Percentiles rank a stretch among this genome's conserved stretches.
Evolutionary conservation across 2,888 invertebrate genomes (phyloP).

Genomic region (Mythimna vitellina): DNA sequence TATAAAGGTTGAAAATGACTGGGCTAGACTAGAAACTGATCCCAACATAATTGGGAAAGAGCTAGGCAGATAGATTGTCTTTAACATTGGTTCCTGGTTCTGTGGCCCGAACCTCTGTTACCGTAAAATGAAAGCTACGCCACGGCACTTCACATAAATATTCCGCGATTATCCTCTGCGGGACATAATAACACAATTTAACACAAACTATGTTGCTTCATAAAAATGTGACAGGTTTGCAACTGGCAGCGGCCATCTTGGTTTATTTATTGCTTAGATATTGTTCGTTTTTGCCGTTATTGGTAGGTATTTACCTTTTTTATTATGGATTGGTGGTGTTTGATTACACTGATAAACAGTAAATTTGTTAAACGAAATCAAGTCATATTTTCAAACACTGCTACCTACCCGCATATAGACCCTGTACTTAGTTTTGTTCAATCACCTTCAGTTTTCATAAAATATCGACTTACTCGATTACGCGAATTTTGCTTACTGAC

Average conservation of each 20-base stretch:
- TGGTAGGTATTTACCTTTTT: not conserved
- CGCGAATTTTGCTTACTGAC: too few relatives aligned
- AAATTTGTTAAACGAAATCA: too few relatives aligned
- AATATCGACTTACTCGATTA: too few relatives aligned
- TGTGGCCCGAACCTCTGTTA: not conserved
- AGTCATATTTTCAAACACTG: too few relatives aligned
- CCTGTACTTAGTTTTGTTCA: too few relatives aligned
- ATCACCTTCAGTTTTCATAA: too few relatives aligned
- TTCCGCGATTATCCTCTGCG: constrained; percentile 35
- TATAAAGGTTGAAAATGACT: too few relatives aligned
- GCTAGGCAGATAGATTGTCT: not conserved
- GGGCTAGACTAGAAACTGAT: too few relatives aligned
- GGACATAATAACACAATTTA: constrained; percentile 43
- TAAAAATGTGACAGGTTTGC: constrained; percentile 19
- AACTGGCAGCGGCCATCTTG: constrained; percentile 14
- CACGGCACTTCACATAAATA: constrained; percentile 45
- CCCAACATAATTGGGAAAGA: too few relatives aligned
- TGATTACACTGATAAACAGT: too few relatives aligned
- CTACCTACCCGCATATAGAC: too few relatives aligned
- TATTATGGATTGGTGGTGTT: too few relatives aligned
- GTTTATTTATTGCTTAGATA: constrained; percentile 6
- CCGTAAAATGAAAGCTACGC: constrained; percentile 42
- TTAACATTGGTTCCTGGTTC: not conserved
- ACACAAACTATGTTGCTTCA: constrained; percentile 33
- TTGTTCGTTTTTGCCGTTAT: not conserved